A percentile compares a stretch with the other conserved stretches of the same genome.
Conservation (phyloP, 2,888 invertebrate species). For the Galerucella calmariensis region DNA sequence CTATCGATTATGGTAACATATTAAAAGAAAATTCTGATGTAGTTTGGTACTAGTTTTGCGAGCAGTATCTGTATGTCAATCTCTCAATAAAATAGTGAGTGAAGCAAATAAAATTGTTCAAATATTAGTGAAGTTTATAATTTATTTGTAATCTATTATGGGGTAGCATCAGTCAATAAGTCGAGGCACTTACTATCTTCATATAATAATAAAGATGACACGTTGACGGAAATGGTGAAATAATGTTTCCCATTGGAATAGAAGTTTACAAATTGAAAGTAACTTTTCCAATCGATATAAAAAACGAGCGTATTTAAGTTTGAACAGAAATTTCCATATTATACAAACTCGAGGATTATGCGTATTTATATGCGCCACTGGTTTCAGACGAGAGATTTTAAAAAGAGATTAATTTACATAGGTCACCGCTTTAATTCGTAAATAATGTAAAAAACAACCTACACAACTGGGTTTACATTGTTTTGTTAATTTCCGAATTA, state of each 20-base stretch:
- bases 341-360: neutral
- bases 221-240: neutral
- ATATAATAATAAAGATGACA: neutral
- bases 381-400: neutral
- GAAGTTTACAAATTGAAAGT: neutral
- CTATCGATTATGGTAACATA: too few species aligned
- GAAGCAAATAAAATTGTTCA: neutral
- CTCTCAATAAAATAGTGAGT: neutral
- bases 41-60: too few species aligned
- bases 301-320: neutral
- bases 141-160: neutral
- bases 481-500: too few species aligned
- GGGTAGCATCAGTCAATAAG: neutral
- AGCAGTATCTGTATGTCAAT: neutral
- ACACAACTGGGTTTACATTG: too few species aligned
- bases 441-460: too few species aligned
- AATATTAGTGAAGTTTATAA: neutral
- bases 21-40: too few species aligned
- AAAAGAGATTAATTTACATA: too few species aligned
- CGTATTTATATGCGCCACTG: neutral
- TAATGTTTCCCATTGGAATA: neutral
- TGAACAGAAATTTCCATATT: neutral
- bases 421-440: too few species aligned
- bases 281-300: constrained; percentile 4
- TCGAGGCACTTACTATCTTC: neutral